phyloP scores from a whole-genome alignment of 2,888 invertebrate species.

The Panzeria rudis region DNA sequence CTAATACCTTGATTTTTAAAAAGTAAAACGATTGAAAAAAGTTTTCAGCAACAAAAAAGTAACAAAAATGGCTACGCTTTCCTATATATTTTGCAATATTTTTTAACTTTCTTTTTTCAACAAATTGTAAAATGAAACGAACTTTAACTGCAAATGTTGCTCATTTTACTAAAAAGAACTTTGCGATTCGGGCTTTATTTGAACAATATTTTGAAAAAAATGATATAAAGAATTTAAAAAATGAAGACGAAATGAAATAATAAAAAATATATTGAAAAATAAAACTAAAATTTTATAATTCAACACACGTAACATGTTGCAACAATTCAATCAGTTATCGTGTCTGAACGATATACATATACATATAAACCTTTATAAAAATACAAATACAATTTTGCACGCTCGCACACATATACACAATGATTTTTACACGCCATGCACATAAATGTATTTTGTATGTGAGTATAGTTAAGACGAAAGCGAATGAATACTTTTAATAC shows the following conservation, averaged over 20 bases:
- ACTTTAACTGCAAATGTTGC: constrained; percentile 70
- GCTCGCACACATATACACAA: not conserved
- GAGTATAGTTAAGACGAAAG: constrained; percentile 5
- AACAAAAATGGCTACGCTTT: constrained; percentile 18
- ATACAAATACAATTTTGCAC: not conserved
- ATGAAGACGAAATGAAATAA: constrained; percentile 10
- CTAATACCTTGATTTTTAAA: constrained; percentile 58
- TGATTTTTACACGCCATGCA: not conserved
- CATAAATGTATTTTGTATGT: constrained; percentile 3
- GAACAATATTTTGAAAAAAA: constrained; percentile 44
- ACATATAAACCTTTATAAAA: not conserved
- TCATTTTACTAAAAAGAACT: constrained; percentile 64
- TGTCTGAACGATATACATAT: constrained; percentile 65
- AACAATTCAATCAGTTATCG: constrained; percentile 83
- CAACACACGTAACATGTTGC: constrained; percentile 80
- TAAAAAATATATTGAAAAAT: constrained; percentile 51
- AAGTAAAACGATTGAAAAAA: constrained; percentile 29
- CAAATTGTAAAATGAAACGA: constrained; percentile 39
- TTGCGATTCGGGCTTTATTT: constrained; percentile 51
- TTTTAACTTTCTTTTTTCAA: not conserved
- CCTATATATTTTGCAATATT: not conserved
- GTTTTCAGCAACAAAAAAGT: not conserved
- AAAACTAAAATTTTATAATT: constrained; percentile 67
- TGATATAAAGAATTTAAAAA: not conserved
- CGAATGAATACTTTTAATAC: not conserved